Base-by-base conservation (phyloP, 2,797 vertebrate species). In the Chloroceryle inda region DNA sequence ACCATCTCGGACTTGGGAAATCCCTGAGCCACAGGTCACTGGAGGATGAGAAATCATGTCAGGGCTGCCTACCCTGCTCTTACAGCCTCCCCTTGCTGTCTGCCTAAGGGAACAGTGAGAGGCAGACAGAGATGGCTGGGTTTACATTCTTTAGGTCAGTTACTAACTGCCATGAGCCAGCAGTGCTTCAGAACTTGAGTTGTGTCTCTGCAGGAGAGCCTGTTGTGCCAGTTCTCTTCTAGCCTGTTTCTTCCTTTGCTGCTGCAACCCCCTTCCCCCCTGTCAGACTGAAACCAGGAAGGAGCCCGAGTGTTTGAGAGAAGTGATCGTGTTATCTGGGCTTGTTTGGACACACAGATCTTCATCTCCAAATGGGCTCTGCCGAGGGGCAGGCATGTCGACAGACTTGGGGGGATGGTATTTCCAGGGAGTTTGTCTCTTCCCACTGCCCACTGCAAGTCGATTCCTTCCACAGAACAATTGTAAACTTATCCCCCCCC, bases 291-390 rank as follows among this genome's bases (percentile, higher is more conserved):
- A 78, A 73, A 38, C 2, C 58, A 42, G 22, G 31, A 58, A 63
- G 2, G 10, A 64, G 21, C 33, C 50, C 3, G n/a, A 38, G n/a
- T 11, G 13, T 40, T 12, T 24, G 27, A n/a, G 64, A 49, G 75
- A 18, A 31, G 27, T 29, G 11, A 53, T 6, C 0, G 1, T 8
- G 44, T 75, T 58, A 11, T 7, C 56, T 0, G 2, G 23, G 42
- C 27, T 49, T 5, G 9, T 45, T n/a, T 23, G 44, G 37, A 31
- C 67, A 37, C 19, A 37, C 12, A 15, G 59, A 29, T 35, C 47
- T 26, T 42, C 73, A 4, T 42, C 74, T 52, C 45, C 86, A 59
- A 31, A 17, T 18, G 22, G 53, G 45, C 23, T 42, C 47, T 53
- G 50, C 23, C 13, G 26, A 31, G 24, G 29, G 19, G 19, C 31